Evolutionary conservation across 2,797 vertebrate genomes (phyloP).

Genomic region (Knipowitschia caucasica): DNA sequence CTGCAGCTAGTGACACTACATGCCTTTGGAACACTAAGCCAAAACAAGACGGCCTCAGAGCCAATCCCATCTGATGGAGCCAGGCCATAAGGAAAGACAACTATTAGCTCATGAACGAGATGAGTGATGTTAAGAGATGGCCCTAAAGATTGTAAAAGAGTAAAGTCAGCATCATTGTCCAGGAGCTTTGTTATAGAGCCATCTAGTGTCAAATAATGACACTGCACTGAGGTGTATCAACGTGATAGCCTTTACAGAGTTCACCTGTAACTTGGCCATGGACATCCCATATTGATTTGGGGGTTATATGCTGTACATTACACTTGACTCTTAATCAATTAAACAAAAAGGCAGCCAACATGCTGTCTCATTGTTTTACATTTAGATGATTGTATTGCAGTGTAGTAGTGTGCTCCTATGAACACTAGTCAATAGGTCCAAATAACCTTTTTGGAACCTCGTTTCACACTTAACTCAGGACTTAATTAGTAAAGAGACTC

Average conservation of each 20-base stretch:
- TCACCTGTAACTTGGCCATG: too few relatives aligned
- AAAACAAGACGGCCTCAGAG: conserved; percentile 31
- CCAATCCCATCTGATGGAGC: neutral
- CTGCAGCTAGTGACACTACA: conserved; percentile 63
- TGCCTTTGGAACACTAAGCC: conserved; percentile 38
- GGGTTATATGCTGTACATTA: too few relatives aligned
- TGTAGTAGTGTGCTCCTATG: too few relatives aligned
- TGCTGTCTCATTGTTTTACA: too few relatives aligned
- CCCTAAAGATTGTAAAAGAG: conserved; percentile 8
- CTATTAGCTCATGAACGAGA: conserved; percentile 6
- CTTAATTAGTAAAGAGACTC: neutral
- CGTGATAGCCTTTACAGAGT: too few relatives aligned
- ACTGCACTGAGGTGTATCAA: too few relatives aligned
- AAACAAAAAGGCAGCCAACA: too few relatives aligned
- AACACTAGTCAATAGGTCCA: too few relatives aligned
- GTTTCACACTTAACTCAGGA: neutral
- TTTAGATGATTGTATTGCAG: too few relatives aligned
- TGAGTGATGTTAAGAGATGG: neutral
- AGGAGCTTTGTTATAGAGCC: conserved; percentile 49
- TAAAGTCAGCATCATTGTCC: neutral
- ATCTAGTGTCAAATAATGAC: conserved; percentile 53
- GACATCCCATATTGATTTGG: too few relatives aligned
- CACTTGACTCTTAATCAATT: too few relatives aligned
- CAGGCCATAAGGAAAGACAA: conserved; percentile 3
- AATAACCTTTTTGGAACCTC: neutral